A percentile compares a stretch with the other conserved stretches of the same genome.
Evolutionary conservation across 2,113 vertebrate species (phyloP).

Genomic region (Strigops habroptila): DNA sequence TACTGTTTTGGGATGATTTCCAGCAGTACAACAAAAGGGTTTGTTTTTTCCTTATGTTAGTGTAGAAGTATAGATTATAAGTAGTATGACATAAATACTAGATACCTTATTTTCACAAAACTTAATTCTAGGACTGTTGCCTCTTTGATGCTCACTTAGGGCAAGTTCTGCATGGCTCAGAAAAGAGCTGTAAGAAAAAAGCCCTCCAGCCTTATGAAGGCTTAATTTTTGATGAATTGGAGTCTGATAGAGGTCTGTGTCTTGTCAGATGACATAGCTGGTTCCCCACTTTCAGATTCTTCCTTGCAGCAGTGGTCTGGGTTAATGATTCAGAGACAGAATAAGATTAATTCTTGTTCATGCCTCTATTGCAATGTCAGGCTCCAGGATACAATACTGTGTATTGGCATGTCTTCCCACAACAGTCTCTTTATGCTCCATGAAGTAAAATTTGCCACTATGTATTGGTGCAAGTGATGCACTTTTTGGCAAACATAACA

Average conservation of each 20-base stretch:
- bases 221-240: not conserved
- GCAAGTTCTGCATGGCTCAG: not conserved
- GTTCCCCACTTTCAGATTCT: not conserved
- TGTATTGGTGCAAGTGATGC: not conserved
- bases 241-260: not conserved
- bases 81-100: not conserved
- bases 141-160: not conserved
- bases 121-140: not conserved
- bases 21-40: not conserved
- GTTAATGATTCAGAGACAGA: not conserved
- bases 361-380: not conserved
- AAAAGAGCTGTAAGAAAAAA: not conserved
- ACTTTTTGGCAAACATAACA: not conserved
- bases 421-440: not conserved
- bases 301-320: not conserved
- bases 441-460: fast-evolving
- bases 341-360: not conserved
- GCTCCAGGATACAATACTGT: not conserved
- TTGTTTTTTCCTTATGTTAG: fast-evolving
- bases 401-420: not conserved
- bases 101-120: not conserved
- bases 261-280: not conserved
- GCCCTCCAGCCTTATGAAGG: not conserved
- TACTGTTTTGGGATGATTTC: not conserved
- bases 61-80: not conserved